Evolutionary conservation across 2,113 vertebrate species (phyloP).

Genomic region (Paraplagusia blochii): DNA sequence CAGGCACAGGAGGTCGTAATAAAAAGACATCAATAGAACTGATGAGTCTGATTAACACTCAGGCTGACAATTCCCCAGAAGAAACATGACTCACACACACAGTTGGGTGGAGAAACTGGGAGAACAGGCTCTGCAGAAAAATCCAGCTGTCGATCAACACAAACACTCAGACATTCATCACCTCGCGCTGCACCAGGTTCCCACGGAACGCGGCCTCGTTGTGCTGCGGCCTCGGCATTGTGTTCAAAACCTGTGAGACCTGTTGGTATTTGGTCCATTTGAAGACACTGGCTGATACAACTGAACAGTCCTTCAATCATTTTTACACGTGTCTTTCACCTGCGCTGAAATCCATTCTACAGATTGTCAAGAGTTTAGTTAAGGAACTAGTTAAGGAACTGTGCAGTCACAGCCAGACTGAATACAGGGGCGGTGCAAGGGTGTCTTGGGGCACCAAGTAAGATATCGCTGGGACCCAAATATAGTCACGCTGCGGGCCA

Average conservation of each 20-base stretch:
- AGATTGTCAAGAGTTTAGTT: background rate
- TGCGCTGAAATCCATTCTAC: background rate
- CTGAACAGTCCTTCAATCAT: no score
- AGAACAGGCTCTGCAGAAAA: slow-evolving; percentile 53
- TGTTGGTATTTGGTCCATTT: background rate
- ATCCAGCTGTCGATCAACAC: slow-evolving; percentile 22
- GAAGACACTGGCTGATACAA: background rate
- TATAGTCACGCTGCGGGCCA: no score
- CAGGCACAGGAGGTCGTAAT: background rate
- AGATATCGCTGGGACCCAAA: no score
- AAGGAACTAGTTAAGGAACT: no score
- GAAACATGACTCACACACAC: slow-evolving; percentile 27
- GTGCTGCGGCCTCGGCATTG: slow-evolving; percentile 16
- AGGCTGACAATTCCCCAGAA: slow-evolving; percentile 4
- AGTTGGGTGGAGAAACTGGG: slow-evolving; percentile 51
- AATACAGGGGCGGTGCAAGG: no score
- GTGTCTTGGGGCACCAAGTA: no score
- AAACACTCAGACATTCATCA: slow-evolving; percentile 36
- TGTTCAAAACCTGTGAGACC: slow-evolving; percentile 15
- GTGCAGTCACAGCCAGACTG: no score
- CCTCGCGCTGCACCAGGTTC: slow-evolving; percentile 34
- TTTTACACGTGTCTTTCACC: no score
- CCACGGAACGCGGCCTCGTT: slow-evolving; percentile 36
- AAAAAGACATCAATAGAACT: background rate
- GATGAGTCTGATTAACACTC: slow-evolving; percentile 8